A percentile compares a stretch with the other conserved stretches of the same genome.
Evolutionary conservation across 2,797 vertebrate genomes (phyloP).

Genomic region (Melanotaenia nigrans): DNA sequence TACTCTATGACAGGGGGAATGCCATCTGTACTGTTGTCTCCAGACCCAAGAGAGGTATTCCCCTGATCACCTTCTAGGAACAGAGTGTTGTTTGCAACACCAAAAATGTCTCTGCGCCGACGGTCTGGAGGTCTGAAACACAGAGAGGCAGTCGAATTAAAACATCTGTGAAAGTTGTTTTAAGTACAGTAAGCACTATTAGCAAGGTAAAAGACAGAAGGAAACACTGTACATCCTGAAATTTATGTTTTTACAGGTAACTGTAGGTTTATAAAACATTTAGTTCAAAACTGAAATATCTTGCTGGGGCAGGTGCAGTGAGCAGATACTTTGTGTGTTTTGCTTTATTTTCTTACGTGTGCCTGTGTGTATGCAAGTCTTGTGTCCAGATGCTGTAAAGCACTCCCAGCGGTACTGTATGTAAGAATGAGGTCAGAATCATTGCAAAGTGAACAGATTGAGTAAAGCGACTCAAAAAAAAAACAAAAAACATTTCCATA

Average conservation of each 20-base stretch:
- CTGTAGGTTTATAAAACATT: conserved; percentile 40
- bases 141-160: conserved; percentile 1
- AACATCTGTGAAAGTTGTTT: conserved; percentile 3
- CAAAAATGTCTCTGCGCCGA: conserved; percentile 89
- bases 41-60: conserved; percentile 76
- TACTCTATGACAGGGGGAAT: conserved; percentile 86
- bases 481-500: conserved; percentile 31
- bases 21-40: conserved; percentile 85
- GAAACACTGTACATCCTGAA: conserved; percentile 18
- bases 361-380: not conserved
- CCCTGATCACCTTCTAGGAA: conserved; percentile 57
- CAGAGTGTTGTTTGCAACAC: conserved; percentile 86
- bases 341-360: not conserved
- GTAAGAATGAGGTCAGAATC: conserved; percentile 62
- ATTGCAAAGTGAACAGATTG: conserved; percentile 44
- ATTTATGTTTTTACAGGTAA: conserved; percentile 41
- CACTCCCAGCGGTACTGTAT: conserved; percentile 56
- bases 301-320: conserved; percentile 10
- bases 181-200: not conserved
- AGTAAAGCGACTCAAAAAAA: conserved; percentile 18
- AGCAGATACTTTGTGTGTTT: conserved; percentile 10
- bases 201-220: conserved; percentile 7
- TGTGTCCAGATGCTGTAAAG: conserved; percentile 60
- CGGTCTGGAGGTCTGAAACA: conserved; percentile 85
- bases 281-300: conserved; percentile 41